Evolutionary conservation across 2,888 invertebrate genomes (phyloP).

Genomic region (Cryptus viduatorius): DNA sequence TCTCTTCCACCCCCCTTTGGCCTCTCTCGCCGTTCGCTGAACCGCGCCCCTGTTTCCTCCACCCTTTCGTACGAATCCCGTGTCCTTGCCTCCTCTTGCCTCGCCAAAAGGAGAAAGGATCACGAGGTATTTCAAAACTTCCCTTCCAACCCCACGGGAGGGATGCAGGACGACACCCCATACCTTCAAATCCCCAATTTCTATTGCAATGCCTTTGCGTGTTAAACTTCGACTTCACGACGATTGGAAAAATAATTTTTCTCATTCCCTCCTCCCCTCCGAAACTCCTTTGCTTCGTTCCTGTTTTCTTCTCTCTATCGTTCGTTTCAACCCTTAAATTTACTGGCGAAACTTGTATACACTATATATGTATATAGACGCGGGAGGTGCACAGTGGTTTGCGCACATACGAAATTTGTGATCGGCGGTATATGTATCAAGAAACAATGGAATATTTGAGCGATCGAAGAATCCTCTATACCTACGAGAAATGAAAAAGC

Average conservation of each 20-base stretch:
- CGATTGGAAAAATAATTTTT: conserved; percentile 67
- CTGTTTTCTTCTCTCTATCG: conserved; percentile 38
- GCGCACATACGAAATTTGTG: too few relatives aligned
- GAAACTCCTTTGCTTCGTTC: conserved; percentile 36
- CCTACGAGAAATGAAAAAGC: conserved; percentile 53
- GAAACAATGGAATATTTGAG: conserved; percentile 51
- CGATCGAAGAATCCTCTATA: conserved; percentile 33
- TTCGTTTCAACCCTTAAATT: neutral
- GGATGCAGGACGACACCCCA: neutral
- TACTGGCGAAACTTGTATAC: neutral
- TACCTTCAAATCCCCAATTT: conserved; percentile 15
- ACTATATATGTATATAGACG: too few relatives aligned
- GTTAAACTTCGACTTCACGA: conserved; percentile 1
- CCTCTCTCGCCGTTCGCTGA: conserved; percentile 40
- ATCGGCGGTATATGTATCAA: neutral
- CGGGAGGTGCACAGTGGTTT: too few relatives aligned
- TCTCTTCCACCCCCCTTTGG: conserved; percentile 4
- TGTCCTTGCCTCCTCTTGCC: conserved; percentile 20
- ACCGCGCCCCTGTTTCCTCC: conserved; percentile 67
- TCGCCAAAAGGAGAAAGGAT: conserved; percentile 61
- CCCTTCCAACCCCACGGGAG: conserved; percentile 52
- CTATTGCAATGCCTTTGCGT: neutral
- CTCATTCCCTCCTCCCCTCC: conserved; percentile 31
- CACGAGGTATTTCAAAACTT: conserved; percentile 67
- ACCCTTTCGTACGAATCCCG: conserved; percentile 61